Evolutionary conservation across 2,113 vertebrate genomes (phyloP), one percentile per base, ranked within the genome.

Genomic region (Pterocles burchelli): DNA sequence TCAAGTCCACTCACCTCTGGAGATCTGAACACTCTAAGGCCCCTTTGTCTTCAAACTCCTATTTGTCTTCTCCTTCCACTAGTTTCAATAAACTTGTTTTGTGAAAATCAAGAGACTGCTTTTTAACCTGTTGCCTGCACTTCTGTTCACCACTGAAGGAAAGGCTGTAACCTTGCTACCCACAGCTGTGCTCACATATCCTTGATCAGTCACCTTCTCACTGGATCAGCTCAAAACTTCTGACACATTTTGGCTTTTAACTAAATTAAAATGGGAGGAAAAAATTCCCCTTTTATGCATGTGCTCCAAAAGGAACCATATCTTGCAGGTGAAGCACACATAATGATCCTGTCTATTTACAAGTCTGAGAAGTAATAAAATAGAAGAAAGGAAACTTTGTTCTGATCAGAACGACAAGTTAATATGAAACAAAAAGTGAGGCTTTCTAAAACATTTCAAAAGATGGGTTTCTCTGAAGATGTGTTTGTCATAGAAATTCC

Each of bases 261-360:
- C 97, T 96, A 96, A 97, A 98, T 96, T 97, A 97, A 95, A 95
- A 93, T 65, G 59, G 91, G 95, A 96, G 65, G 88, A 43, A 85
- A 95, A 93, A 85, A 61, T 66, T 89, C 87, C 33, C 49, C 91
- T 97, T 98, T 97, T 68, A 96, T 97, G 68, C 18, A 3, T 86
- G 63, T 93, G n/a, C 92, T 96, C 71, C 38, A 12, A 97, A 96
- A 95, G 41, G 92, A 81, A 83, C 28, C 84, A 79, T 94, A 96
- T 96, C 90, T 93, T 94, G 46, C 45, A 68, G 90, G 16, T 89
- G 83, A 95, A 95, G 71, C 0, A 0, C 80, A 66, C 74, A 96
- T 79, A 97, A 96, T 88, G 92, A 96, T 96, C 65, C 89, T 75
- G 73, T 79, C 94, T 97, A 83, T 97, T 96, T 97, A 83, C 41